Evolutionary conservation across 37 sponge, comb jelly and placozoan genomes (phyloP).

Genomic region (Geodia barretti): DNA sequence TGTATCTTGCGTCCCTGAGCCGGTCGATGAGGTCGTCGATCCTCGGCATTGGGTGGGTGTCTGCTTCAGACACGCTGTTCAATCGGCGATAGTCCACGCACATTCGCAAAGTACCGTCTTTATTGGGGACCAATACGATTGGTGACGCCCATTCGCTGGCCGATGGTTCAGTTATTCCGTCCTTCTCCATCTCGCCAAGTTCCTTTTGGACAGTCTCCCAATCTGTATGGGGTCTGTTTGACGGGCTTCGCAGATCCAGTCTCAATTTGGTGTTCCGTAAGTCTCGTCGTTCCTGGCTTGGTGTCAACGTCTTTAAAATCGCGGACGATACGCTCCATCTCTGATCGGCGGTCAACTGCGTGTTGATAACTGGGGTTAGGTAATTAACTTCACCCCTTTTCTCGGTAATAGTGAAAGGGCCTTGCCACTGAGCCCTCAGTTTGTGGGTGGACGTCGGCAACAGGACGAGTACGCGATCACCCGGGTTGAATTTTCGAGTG

Average conservation of each 20-base stretch:
- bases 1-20: too few relatives aligned
- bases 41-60: too few relatives aligned
- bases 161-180: neutral
- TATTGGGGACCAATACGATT: too few relatives aligned
- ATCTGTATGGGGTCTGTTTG: neutral
- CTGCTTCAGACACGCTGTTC: too few relatives aligned
- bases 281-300: neutral
- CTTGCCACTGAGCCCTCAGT: constrained; percentile 34
- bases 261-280: neutral
- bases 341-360: neutral
- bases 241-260: neutral
- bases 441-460: constrained; percentile 40
- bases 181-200: neutral
- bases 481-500: neutral
- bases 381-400: constrained; percentile 17
- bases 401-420: constrained; percentile 10
- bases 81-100: too few relatives aligned
- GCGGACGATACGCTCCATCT: too few relatives aligned
- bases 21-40: too few relatives aligned
- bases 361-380: constrained; percentile 18
- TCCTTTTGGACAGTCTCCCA: neutral
- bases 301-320: neutral
- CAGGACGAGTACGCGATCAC: constrained; percentile 31
- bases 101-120: too few relatives aligned
- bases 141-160: neutral